These are phyloP conservation scores for Capitulum mitella DNA, from an alignment of 2,888 invertebrate genomes.

Conservation along the genomic window DNA sequence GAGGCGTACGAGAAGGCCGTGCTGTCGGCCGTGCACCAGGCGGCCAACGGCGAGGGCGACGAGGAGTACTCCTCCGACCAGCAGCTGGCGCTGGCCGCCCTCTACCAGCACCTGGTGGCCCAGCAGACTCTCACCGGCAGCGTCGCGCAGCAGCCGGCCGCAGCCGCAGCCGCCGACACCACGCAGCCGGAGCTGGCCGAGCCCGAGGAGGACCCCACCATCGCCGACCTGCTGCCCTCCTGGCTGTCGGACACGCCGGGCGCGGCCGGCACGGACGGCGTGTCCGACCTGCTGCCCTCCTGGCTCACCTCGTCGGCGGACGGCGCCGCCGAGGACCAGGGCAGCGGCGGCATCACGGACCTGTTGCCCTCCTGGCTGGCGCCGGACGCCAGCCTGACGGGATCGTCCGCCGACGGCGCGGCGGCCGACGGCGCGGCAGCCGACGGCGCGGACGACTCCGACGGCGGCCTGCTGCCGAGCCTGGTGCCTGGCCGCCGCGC, in stretches of 20 bases:
- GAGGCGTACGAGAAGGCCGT: not conserved
- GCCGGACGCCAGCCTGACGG: not conserved
- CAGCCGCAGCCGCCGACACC: not conserved
- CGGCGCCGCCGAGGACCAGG: not conserved
- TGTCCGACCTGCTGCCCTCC: not conserved
- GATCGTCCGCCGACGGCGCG: not conserved
- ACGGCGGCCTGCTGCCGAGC: not conserved
- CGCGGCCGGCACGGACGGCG: not conserved
- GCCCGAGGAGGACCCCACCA: not conserved
- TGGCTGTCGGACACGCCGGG: not conserved
- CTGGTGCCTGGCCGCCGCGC: not conserved
- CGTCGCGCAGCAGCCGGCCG: not conserved
- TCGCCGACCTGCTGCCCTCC: not conserved
- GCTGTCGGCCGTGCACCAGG: not conserved
- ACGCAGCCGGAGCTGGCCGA: not conserved
- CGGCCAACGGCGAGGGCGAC: not conserved
- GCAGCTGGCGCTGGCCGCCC: constrained; percentile 13
- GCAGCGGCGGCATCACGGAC: not conserved
- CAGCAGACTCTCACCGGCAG: not conserved
- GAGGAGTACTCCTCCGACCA: not conserved
- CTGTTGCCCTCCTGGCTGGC: constrained; percentile 2
- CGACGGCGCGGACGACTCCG: not conserved
- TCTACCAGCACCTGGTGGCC: not conserved
- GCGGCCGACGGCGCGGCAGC: not conserved
- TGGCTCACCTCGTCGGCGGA: not conserved